Conservation (phyloP, 2,797 vertebrate species). For the Pempheris klunzingeri region DNA sequence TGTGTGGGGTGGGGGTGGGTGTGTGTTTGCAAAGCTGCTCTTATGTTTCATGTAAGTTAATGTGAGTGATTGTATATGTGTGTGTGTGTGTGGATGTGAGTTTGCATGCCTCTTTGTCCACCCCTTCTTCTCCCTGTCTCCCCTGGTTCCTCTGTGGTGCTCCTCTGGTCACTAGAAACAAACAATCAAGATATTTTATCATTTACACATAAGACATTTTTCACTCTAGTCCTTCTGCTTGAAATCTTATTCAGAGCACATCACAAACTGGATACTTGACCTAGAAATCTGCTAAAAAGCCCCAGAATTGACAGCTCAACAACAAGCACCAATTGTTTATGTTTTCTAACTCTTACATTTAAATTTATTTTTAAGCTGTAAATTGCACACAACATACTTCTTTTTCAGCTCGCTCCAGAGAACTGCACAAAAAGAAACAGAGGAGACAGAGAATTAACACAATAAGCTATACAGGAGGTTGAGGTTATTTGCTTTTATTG, state of each 20-base stretch:
- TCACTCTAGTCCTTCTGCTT: slow-evolving; percentile 15
- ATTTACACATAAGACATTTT: slow-evolving; percentile 17
- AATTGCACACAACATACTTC: neutral
- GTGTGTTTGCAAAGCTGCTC: slow-evolving; percentile 27
- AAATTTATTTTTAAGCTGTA: slow-evolving; percentile 7
- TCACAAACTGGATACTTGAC: slow-evolving; percentile 19
- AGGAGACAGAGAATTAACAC: slow-evolving; percentile 62
- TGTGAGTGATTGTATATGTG: slow-evolving; percentile 7
- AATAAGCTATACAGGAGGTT: slow-evolving; percentile 13
- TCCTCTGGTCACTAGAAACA: slow-evolving; percentile 53
- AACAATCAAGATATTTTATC: slow-evolving; percentile 21
- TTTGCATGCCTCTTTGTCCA: slow-evolving; percentile 67
- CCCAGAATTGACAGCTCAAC: slow-evolving; percentile 27
- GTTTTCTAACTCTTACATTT: neutral
- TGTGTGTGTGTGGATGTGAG: slow-evolving; percentile 25
- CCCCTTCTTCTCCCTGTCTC: slow-evolving; percentile 65
- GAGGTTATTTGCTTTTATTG: slow-evolving; percentile 45
- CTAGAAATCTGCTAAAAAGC: slow-evolving; percentile 8
- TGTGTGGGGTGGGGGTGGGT: neutral
- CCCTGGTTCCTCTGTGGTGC: slow-evolving; percentile 66
- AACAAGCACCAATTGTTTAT: neutral
- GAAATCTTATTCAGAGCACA: slow-evolving; percentile 2
- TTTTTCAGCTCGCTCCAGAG: slow-evolving; percentile 39
- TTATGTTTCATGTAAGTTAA: slow-evolving; percentile 38
- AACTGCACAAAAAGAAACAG: slow-evolving; percentile 51